Percentiles rank a stretch among this genome's conserved stretches.
Evolutionary conservation across 2,888 invertebrate species (phyloP).

Genomic region (Ischnura elegans): DNA sequence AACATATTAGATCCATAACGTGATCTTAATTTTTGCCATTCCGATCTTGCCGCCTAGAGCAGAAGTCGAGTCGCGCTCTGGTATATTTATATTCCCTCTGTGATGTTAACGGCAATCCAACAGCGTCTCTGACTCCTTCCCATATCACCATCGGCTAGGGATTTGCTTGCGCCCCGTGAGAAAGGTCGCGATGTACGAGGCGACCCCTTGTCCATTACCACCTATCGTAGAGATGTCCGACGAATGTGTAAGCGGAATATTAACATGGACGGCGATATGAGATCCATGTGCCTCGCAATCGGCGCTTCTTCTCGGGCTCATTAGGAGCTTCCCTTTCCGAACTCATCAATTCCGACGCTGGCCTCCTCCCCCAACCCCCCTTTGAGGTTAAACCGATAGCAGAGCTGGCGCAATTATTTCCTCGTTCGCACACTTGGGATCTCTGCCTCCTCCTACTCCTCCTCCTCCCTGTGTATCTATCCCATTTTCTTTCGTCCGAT

Average conservation of each 20-base stretch:
- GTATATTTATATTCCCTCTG: too few relatives aligned
- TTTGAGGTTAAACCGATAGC: background rate
- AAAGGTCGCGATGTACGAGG: background rate
- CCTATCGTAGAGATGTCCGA: background rate
- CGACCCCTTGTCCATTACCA: background rate
- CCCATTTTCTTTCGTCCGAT: background rate
- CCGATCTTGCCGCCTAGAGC: too few relatives aligned
- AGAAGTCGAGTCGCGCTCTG: too few relatives aligned
- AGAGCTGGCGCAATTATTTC: slow-evolving; percentile 13
- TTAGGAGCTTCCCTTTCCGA: background rate
- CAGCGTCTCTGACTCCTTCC: too few relatives aligned
- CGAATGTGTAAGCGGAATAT: background rate
- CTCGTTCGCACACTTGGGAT: background rate
- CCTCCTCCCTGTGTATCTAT: background rate
- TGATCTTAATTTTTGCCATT: too few relatives aligned
- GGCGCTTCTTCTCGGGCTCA: slow-evolving; percentile 2
- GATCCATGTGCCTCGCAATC: background rate
- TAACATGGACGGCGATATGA: slow-evolving; percentile 21
- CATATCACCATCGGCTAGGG: too few relatives aligned
- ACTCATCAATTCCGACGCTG: background rate
- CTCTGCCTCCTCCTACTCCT: background rate
- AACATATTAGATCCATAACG: too few relatives aligned
- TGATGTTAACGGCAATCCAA: too few relatives aligned
- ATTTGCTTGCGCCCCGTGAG: background rate
- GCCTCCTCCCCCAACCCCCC: background rate